Percentiles rank a stretch among this genome's conserved stretches.
Conservation (phyloP, 2,888 invertebrate species). For the Latheticus oryzae region DNA sequence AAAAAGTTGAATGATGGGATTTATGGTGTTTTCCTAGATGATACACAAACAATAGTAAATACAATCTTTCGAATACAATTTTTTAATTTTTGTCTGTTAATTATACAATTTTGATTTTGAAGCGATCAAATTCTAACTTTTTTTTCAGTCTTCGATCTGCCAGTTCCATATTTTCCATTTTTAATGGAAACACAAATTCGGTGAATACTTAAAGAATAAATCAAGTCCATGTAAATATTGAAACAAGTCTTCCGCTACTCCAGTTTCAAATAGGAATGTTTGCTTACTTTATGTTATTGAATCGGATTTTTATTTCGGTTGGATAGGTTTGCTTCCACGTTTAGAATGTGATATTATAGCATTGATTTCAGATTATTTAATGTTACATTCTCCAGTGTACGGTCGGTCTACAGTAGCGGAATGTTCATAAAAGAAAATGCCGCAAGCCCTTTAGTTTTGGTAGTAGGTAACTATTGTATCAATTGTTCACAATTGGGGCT, state of each 20-base stretch:
- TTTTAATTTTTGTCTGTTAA: no score
- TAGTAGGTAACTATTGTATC: constrained; percentile 51
- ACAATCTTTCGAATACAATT: no score
- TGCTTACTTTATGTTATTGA: constrained; percentile 63
- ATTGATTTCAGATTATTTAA: not conserved
- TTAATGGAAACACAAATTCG: constrained; percentile 38
- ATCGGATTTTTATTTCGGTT: constrained; percentile 63
- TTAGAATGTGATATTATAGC: constrained; percentile 54
- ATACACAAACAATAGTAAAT: no score
- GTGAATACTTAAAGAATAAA: constrained; percentile 54
- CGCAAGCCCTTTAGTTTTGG: constrained; percentile 59
- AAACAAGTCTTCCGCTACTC: constrained; percentile 62
- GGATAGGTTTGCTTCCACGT: constrained; percentile 38
- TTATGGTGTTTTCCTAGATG: constrained; percentile 17
- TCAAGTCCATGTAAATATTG: constrained; percentile 63
- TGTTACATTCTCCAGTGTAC: constrained; percentile 20
- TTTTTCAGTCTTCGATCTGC: not conserved
- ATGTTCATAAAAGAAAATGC: constrained; percentile 53
- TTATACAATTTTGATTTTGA: no score
- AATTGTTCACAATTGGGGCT: constrained; percentile 43
- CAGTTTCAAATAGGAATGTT: constrained; percentile 63
- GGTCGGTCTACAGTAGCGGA: constrained; percentile 51
- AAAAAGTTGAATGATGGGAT: constrained; percentile 12
- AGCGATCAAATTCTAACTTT: no score
- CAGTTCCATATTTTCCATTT: constrained; percentile 27